Conservation (phyloP, 2,888 invertebrate species). For the Microplitis deprimator region DNA sequence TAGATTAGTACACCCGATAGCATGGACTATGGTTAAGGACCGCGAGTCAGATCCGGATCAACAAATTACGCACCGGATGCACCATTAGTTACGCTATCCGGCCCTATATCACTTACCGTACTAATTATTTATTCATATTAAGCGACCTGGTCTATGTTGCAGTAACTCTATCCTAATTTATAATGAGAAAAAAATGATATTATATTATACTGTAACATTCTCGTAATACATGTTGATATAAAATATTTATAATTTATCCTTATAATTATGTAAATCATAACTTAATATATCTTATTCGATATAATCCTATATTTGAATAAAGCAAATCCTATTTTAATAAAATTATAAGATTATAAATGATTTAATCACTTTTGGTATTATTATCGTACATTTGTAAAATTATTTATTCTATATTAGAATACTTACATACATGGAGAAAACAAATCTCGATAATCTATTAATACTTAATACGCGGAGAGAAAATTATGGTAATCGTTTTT, state of each 20-base stretch:
- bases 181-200: neutral
- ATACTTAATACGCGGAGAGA: no score
- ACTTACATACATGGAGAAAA: no score
- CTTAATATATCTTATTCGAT: no score
- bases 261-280: neutral
- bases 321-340: no score
- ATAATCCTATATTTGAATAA: no score
- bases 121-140: neutral
- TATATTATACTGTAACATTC: neutral
- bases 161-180: neutral
- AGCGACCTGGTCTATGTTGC: neutral
- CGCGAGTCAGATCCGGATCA: neutral
- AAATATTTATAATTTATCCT: neutral
- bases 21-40: neutral
- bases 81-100: neutral
- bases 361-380: no score
- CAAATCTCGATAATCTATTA: no score
- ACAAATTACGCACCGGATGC: neutral
- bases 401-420: no score
- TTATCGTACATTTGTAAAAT: no score
- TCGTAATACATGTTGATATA: neutral
- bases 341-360: no score
- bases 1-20: neutral
- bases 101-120: neutral
- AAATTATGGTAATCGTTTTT: no score